Evolutionary conservation across 2,888 invertebrate species (phyloP), one percentile per base, ranked within the genome.

Genomic region (Galerucella pusilla): DNA sequence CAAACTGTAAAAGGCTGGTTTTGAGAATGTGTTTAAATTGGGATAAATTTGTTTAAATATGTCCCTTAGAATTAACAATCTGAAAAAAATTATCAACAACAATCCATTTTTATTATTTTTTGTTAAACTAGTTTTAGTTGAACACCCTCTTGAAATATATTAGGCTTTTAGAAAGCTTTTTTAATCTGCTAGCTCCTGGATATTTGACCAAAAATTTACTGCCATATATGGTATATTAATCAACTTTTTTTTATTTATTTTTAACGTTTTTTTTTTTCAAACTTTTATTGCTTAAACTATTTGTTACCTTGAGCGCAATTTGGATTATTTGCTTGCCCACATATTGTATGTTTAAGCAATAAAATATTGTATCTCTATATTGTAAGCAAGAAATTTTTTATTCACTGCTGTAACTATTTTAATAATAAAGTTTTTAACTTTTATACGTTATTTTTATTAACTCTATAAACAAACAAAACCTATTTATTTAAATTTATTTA

Each of bases 321-420:
- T n/a, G n/a, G n/a, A n/a, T n/a, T n/a, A n/a, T n/a, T n/a, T n/a
- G n/a, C n/a, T 69, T 10, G 42, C 60, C 54, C 11, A 20, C 45
- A 10, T 14, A 54, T 54, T 49, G 42, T 71, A 49, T 45, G 35
- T 52, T 5, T 20, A 71, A 52, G 71, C 71, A 45, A 35, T 7
- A 25, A 35, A 57, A 57, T 9, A 20, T 45, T 20, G 59, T 68
- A 57, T 16, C 46, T 35, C 46, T 25, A 46, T 49, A 65, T 45
- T 59, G 60, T 64, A 71, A 68, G 49, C 63, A 54, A 71, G 10
- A 60, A 71, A 49, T 60, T 64, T 10, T 71, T 71, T 71, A 71
- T 64, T 71, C 64, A 61, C 28, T 57, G 65, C 71, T 64, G 71
- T 64, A 71, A 61, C 63, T 71, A 71, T 71, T 71, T 71, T 71